Conservation (phyloP, 2,888 invertebrate species). For the Microdon myrmicae region DNA sequence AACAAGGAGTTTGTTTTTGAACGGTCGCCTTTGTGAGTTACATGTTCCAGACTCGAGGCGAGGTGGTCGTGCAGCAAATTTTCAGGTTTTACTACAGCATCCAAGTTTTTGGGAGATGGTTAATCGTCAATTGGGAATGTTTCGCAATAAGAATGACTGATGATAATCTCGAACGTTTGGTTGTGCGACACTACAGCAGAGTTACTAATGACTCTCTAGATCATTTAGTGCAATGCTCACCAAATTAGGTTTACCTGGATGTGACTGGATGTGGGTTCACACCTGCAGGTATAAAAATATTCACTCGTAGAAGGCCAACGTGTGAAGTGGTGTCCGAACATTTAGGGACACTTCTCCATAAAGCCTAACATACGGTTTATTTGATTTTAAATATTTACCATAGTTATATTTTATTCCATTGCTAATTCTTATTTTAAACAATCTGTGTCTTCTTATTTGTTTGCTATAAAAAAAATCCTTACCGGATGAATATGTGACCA, state of each 20-base stretch:
- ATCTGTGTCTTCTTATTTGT: too few species aligned
- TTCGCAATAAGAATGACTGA: slow-evolving; percentile 64
- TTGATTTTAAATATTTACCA: too few species aligned
- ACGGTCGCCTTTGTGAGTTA: slow-evolving; percentile 24
- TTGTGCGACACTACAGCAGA: slow-evolving; percentile 71
- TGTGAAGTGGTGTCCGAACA: slow-evolving; percentile 68
- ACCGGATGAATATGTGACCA: too few species aligned
- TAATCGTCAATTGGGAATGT: slow-evolving; percentile 54
- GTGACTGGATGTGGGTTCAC: slow-evolving; percentile 76
- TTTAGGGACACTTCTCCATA: too few species aligned
- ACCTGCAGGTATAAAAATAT: slow-evolving; percentile 71
- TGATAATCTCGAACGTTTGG: slow-evolving; percentile 69
- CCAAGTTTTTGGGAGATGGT: slow-evolving; percentile 63
- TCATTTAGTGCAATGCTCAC: slow-evolving; percentile 73
- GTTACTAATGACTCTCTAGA: slow-evolving; percentile 73
- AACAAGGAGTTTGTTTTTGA: slow-evolving; percentile 11
- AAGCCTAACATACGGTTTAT: too few species aligned
- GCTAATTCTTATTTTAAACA: too few species aligned
- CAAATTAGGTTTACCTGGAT: slow-evolving; percentile 71
- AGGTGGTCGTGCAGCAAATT: slow-evolving; percentile 15
- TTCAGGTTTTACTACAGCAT: slow-evolving; percentile 59
- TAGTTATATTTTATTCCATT: too few species aligned
- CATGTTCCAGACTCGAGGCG: slow-evolving; percentile 16
- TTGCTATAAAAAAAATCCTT: too few species aligned
- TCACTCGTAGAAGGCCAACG: slow-evolving; percentile 71